phyloP scores from a whole-genome alignment of 2,113 vertebrate genomes.

The Colossoma macropomum region DNA sequence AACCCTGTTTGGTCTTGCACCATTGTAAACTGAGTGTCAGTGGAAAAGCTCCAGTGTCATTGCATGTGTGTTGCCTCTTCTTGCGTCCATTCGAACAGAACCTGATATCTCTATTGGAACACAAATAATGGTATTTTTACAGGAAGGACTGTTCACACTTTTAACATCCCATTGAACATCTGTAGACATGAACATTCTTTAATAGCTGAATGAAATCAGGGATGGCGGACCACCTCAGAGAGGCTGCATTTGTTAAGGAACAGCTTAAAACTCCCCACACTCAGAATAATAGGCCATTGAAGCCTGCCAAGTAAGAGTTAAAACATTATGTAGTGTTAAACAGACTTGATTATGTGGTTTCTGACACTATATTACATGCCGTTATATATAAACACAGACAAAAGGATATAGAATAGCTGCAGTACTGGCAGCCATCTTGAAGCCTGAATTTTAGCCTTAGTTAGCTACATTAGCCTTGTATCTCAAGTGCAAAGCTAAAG shows the following conservation, averaged over 20 bases:
- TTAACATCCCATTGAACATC: slow-evolving; percentile 10
- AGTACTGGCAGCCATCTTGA: no score
- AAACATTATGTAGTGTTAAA: no score
- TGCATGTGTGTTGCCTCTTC: neutral
- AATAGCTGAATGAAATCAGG: slow-evolving; percentile 8
- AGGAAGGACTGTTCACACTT: neutral
- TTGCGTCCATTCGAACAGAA: neutral
- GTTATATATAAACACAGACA: no score
- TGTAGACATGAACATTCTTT: neutral
- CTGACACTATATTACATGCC: no score
- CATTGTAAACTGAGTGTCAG: neutral
- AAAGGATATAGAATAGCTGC: no score
- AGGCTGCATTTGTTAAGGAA: neutral
- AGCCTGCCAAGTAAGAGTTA: no score
- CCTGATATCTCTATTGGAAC: neutral
- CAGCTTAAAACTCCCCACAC: neutral
- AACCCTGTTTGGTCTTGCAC: neutral
- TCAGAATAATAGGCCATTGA: neutral
- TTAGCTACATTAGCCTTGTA: no score
- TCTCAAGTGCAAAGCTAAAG: no score
- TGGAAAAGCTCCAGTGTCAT: neutral
- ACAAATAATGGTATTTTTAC: slow-evolving; percentile 11
- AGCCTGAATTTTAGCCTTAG: no score
- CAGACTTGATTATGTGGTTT: no score
- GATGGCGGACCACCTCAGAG: neutral